A percentile compares a stretch with the other conserved stretches of the same genome.
phyloP scores from a whole-genome alignment of 2,113 vertebrate genomes.

The Labeo catla region DNA sequence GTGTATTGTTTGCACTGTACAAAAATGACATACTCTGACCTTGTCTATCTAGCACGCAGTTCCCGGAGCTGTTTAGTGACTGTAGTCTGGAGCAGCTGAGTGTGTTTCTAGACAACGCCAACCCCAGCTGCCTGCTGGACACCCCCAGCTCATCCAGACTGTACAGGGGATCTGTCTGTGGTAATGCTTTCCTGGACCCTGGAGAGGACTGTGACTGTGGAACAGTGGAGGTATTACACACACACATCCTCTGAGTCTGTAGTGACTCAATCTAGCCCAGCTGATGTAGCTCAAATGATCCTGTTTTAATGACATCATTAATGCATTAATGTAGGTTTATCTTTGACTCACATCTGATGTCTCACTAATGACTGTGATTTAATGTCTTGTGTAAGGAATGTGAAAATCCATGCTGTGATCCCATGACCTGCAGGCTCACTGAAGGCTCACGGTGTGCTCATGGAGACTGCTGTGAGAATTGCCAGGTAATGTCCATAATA shows the following conservation, averaged over 20 bases:
- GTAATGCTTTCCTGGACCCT: slow-evolving; percentile 83
- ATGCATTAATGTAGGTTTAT: slow-evolving; percentile 15
- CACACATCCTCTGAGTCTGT: neutral
- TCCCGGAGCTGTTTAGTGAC: slow-evolving; percentile 83
- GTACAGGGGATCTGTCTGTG: slow-evolving; percentile 76
- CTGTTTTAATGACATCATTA: neutral
- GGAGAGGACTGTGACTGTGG: slow-evolving; percentile 95
- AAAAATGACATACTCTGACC: neutral
- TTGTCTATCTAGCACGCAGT: slow-evolving; percentile 44
- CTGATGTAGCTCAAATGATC: neutral
- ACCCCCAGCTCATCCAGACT: slow-evolving; percentile 67
- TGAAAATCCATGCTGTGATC: slow-evolving; percentile 82
- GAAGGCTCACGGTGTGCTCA: slow-evolving; percentile 78
- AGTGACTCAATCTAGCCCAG: neutral
- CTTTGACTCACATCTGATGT: neutral
- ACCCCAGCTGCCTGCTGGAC: slow-evolving; percentile 77
- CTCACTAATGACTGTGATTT: slow-evolving; percentile 16
- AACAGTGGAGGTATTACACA: slow-evolving; percentile 71
- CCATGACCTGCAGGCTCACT: slow-evolving; percentile 81
- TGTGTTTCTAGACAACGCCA: slow-evolving; percentile 74
- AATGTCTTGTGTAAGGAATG: slow-evolving; percentile 77
- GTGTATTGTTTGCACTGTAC: neutral
- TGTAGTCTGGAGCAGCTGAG: slow-evolving; percentile 83
- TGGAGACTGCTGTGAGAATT: slow-evolving; percentile 83
- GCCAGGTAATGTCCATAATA: slow-evolving; percentile 63